Evolutionary conservation across 2,797 vertebrate species (phyloP), one percentile per base, ranked within the genome.

Genomic region (Gobionotothen gibberifrons): DNA sequence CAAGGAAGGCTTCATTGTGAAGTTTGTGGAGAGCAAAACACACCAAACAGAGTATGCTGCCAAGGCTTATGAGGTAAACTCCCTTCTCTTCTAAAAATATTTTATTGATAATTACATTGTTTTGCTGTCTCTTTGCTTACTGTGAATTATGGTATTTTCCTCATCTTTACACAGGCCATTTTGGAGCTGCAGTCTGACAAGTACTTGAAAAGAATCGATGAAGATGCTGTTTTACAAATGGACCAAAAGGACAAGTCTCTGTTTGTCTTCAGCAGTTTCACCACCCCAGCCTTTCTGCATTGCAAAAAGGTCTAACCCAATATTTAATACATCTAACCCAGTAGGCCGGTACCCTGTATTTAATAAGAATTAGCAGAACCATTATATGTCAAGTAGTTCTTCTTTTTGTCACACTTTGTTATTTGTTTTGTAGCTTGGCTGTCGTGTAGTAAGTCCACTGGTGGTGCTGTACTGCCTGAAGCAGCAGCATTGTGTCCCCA

Each of bases 381-480:
- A 3, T 36, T 16, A 29, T 9, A 17, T 19, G 2, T 5, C 40
- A 4, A 44, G 13, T 42, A 17, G 57, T 5, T 32, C 1, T 21
- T 36, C 3, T 40, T 3, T 60, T 47, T 55, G 2, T 43, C n/a
- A 3, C 1, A 57, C 12, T 72, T 62, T 78, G 1, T 63, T 1
- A 3, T 63, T 62, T 68, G 39, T 57, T 10, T 1, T 74, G 53
- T 63, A 99, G 98, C 95, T 98, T 61, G 95, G 96, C 55, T 99
- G 97, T 84, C 93, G 98, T 75, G 92, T 99, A 40, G 97, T 99
- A 70, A 97, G 97, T 74, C 98, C 98, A 1, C 94, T 98, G 83
- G 98, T 97, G 32, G 98, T 99, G 53, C 85, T 97, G 76, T 97
- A 95, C 90, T 99, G 98, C 85, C 94, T 99, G 84, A 94, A 96